Evolutionary conservation across 2,113 vertebrate genomes (phyloP).

Genomic region (Vidua macroura): DNA sequence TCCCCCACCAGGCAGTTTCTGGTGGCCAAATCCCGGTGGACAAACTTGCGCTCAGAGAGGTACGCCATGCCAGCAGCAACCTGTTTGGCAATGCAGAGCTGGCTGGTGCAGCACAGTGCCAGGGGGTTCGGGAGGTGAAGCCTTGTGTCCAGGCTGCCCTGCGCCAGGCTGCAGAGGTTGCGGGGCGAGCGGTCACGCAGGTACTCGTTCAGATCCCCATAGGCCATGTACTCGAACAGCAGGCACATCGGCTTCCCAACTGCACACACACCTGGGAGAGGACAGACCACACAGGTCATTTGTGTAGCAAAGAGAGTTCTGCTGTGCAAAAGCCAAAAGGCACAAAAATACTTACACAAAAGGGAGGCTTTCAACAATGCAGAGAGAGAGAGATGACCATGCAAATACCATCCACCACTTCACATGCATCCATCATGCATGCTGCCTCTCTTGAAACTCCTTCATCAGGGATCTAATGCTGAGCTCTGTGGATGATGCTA

Average conservation of each 20-base stretch:
- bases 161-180: slow-evolving; percentile 76
- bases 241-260: slow-evolving; percentile 97
- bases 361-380: background rate
- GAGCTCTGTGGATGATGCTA: background rate
- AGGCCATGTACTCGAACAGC: slow-evolving; percentile 97
- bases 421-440: background rate
- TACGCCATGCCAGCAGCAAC: slow-evolving; percentile 95
- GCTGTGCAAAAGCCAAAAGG: background rate
- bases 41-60: slow-evolving; percentile 95
- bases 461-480: background rate
- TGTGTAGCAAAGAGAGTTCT: background rate
- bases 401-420: background rate
- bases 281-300: background rate
- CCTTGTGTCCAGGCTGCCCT: slow-evolving; percentile 65
- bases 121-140: slow-evolving; percentile 67
- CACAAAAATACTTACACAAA: background rate
- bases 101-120: slow-evolving; percentile 81
- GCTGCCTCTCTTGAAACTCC: background rate
- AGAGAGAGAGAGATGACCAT: background rate
- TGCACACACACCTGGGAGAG: slow-evolving; percentile 87
- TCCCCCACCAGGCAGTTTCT: slow-evolving; percentile 95
- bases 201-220: slow-evolving; percentile 94
- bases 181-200: slow-evolving; percentile 83
- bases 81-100: slow-evolving; percentile 91
- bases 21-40: slow-evolving; percentile 94